Evolutionary conservation across 2,888 invertebrate species (phyloP), one percentile per base, ranked within the genome.

Genomic region (Cataglyphis altisquamis): DNA sequence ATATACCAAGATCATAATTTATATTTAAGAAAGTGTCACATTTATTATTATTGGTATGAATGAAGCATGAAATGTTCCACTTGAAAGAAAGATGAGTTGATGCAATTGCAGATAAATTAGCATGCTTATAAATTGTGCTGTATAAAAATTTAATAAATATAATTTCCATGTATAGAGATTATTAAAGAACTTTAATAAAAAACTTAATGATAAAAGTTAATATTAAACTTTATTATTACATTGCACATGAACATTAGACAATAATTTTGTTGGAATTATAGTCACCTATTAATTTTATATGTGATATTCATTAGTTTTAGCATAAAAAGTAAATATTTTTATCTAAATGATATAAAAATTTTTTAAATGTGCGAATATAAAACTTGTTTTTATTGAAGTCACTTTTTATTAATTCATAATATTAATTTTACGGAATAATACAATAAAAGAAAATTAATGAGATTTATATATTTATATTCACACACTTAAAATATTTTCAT

Each of bases 61-160:
- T 87, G 89, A 87, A 90, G 86, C 90, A 90, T 90, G 85, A 89
- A 91, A 90, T 90, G 86, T 90, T 92, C 89, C 87, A 90, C 86
- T 87, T 83, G 82, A 88, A 84, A 87, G 83, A 83, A 89, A 88
- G 84, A 77, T 89, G 93, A 93, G 89, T 93, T 94, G 94, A 92
- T 94, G 94, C 94, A 93, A 92, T 90, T 90, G 94, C 29, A 29
- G 29, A 29, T 93, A 90, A 87, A 91, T 90, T 87, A 90, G 78
- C 78, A 86, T 86, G 66, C 45, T 52, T 52, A 25, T n/a, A 68
- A 83, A 64, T 74, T 55, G 86, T 88, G 89, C 87, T 85, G 84
- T 87, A 85, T 68, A 55, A 83, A 41, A 57, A 72, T 84, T 81
- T 52, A 84, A 84, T 81, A 82, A 86, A 75, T 70, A 68, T 66